Percentiles rank a stretch among this genome's conserved stretches.
Evolutionary conservation across 2,797 vertebrate species (phyloP).

Genomic region (Babyrousa celebensis): DNA sequence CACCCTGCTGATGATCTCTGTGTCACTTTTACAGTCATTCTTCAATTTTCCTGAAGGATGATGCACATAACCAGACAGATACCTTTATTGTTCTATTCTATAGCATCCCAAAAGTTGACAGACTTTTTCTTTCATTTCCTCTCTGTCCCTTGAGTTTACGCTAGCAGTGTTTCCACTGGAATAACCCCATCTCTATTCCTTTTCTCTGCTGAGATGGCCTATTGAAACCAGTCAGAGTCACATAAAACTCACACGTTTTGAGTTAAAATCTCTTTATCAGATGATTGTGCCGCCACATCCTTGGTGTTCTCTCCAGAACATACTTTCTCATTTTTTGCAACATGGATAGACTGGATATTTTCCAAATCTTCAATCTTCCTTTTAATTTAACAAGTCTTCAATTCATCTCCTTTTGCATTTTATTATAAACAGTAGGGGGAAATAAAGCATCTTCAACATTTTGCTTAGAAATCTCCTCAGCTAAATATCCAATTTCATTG

Average conservation of each 20-base stretch:
- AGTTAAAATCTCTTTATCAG: background rate
- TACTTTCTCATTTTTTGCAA: background rate
- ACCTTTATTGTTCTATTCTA: background rate
- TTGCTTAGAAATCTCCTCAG: background rate
- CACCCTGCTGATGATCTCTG: background rate
- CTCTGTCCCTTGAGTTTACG: background rate
- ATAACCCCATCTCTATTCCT: background rate
- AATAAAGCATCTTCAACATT: background rate
- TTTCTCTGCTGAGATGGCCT: background rate
- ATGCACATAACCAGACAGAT: background rate
- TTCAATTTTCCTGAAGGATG: background rate
- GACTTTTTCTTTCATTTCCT: background rate
- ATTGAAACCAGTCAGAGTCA: background rate
- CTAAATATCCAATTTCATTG: background rate
- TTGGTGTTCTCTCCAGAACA: background rate
- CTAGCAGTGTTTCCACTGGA: background rate
- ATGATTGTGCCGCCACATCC: background rate
- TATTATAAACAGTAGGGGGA: background rate
- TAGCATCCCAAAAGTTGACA: background rate
- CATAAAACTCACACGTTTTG: background rate
- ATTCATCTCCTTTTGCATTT: background rate
- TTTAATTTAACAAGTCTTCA: background rate
- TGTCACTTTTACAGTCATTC: background rate
- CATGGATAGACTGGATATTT: background rate
- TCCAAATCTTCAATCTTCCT: background rate